phyloP scores from a whole-genome alignment of 2,113 vertebrate species.

The Ardeotis arabs region DNA sequence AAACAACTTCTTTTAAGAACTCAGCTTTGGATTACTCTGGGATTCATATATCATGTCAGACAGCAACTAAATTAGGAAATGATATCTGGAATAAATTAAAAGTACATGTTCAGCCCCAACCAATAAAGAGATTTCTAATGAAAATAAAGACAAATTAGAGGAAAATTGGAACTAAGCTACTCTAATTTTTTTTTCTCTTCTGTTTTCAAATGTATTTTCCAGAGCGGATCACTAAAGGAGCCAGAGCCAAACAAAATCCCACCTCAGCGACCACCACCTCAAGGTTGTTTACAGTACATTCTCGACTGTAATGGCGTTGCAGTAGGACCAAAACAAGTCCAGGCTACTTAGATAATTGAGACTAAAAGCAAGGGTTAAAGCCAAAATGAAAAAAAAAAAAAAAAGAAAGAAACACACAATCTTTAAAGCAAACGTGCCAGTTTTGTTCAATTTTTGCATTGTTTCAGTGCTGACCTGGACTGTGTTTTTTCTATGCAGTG shows the following conservation, averaged over 20 bases:
- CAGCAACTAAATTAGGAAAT: conserved; percentile 21
- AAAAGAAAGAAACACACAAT: conserved; percentile 69
- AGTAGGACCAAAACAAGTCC: conserved; percentile 88
- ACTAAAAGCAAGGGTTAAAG: conserved; percentile 76
- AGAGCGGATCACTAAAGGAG: conserved; percentile 90
- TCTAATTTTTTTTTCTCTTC: conserved; percentile 61
- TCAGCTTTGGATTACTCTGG: background rate
- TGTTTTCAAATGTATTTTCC: conserved; percentile 78
- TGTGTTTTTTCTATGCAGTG: conserved; percentile 93
- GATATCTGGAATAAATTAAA: conserved; percentile 36
- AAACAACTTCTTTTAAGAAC: background rate
- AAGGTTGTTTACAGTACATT: conserved; percentile 97
- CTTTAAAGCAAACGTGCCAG: conserved; percentile 57
- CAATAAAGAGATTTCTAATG: background rate
- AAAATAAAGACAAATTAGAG: conserved; percentile 10
- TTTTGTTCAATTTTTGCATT: conserved; percentile 74
- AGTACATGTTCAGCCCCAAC: background rate
- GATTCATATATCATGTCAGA: background rate
- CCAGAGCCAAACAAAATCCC: conserved; percentile 88
- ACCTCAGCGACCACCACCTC: conserved; percentile 90
- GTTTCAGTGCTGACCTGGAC: conserved; percentile 85
- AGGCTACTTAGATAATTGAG: conserved; percentile 85
- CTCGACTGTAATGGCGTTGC: conserved; percentile 91
- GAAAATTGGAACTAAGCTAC: conserved; percentile 11
- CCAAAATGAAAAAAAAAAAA: conserved; percentile 72